Evolutionary conservation across 2,888 invertebrate genomes (phyloP), one percentile per base, ranked within the genome.

Genomic region (Meganola albula): DNA sequence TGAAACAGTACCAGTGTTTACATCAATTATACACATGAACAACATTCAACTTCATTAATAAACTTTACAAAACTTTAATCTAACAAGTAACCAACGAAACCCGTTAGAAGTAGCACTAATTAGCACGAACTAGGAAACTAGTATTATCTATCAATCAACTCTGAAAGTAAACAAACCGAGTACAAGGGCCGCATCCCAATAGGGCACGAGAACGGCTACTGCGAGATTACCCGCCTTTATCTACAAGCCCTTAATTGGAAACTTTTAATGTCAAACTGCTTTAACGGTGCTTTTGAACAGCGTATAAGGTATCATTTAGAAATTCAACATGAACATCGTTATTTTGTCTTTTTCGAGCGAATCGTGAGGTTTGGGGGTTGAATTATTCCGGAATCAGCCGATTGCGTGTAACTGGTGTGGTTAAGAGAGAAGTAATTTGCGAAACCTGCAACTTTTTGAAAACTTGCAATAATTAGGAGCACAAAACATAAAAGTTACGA

Each of bases 191-290:
- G 38, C 40, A 39, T 44, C 54, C 46, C 39, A 48, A 47, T 44
- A 46, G 52, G 55, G 46, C 53, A 58, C 52, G 39, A 39, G 54
- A 48, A 42, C 32, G 22, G 46, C 46, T 47, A 47, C 53, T 29
- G 41, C 43, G 9, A 40, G 46, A 47, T 39, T 39, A 44, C 52
- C 27, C 31, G 44, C 40, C 33, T 52, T 58, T 63, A 63, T 56
- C 60, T 59, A 9, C 24, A 9, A 46, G 39, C 34, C 53, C 54
- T 63, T 65, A 65, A 64, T 65, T 65, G 59, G 58, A 40, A 45
- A 55, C 58, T 59, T 52, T 57, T 61, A 62, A 63, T 59, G 60
- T 60, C 61, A 54, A 48, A 52, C 49, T 40, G 30, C 27, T 37
- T 28, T 45, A 48, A 43, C 48, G 48, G 53, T 41, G 34, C 30